phyloP scores from a whole-genome alignment of 1,140 invertebrate species.

The Heliothis virescens region DNA sequence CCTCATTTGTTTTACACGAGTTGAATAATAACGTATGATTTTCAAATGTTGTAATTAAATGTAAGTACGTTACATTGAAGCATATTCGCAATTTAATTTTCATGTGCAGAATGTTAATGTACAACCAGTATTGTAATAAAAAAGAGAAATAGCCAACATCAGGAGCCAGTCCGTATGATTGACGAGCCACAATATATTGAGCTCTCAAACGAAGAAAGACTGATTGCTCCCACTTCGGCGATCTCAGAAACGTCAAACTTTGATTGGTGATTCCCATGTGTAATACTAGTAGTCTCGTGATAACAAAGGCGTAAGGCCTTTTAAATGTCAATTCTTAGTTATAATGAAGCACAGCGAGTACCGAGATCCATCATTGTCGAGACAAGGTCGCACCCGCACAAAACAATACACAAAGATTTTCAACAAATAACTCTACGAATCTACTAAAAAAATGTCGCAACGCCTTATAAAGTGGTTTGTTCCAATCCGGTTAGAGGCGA shows the following conservation, averaged over 20 bases:
- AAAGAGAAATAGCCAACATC: slow-evolving; percentile 70
- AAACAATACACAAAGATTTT: slow-evolving; percentile 65
- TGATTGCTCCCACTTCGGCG: slow-evolving; percentile 73
- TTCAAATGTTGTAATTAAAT: slow-evolving; percentile 11
- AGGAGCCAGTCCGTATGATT: slow-evolving; percentile 66
- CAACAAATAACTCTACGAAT: slow-evolving; percentile 56
- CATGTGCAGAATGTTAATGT: slow-evolving; percentile 73
- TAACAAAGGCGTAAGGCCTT: slow-evolving; percentile 69
- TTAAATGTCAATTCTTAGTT: slow-evolving; percentile 62
- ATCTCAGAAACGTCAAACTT: slow-evolving; percentile 80
- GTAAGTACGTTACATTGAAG: no score
- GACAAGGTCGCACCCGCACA: slow-evolving; percentile 65
- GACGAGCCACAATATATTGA: slow-evolving; percentile 74
- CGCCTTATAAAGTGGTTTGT: slow-evolving; percentile 31
- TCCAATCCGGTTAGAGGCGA: slow-evolving; percentile 60
- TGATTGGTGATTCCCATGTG: slow-evolving; percentile 86
- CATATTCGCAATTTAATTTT: no score
- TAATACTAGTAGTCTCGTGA: slow-evolving; percentile 81
- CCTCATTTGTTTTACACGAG: background rate
- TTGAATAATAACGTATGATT: background rate
- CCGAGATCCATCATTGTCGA: slow-evolving; percentile 76
- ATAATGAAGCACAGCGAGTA: slow-evolving; percentile 66
- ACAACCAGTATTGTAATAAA: slow-evolving; percentile 76
- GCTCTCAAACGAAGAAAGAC: slow-evolving; percentile 71
- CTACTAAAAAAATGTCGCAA: slow-evolving; percentile 54